Conservation (phyloP, 2,888 invertebrate genomes). For the Cephalotes varians region DNA sequence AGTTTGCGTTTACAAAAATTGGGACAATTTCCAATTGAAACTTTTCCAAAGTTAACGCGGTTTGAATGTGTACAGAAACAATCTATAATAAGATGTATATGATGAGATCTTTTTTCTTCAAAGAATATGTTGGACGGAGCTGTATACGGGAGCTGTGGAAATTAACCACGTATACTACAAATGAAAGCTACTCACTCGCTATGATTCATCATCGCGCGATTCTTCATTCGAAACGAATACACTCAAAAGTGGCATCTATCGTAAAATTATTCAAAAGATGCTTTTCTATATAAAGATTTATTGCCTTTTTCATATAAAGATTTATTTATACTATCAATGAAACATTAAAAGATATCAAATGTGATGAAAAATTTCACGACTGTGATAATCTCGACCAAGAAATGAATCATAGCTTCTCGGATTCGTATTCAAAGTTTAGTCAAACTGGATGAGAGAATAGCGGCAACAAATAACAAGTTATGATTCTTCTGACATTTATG, state of each 20-base stretch:
- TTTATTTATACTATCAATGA: background rate
- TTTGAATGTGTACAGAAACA: background rate
- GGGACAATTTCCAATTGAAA: too few species aligned
- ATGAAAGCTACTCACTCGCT: slow-evolving; percentile 60
- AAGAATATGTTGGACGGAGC: background rate
- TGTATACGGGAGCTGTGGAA: slow-evolving; percentile 11
- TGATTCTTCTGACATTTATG: background rate
- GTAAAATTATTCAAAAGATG: slow-evolving; percentile 1
- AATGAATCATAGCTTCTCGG: slow-evolving; percentile 2
- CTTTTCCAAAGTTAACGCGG: background rate
- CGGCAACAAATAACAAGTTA: background rate
- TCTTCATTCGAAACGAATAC: slow-evolving; percentile 43
- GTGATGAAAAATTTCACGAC: slow-evolving; percentile 1
- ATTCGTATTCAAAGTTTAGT: background rate
- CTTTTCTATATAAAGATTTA: background rate
- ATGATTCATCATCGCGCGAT: slow-evolving; percentile 57
- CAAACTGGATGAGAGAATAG: background rate
- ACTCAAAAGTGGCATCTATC: slow-evolving; percentile 33
- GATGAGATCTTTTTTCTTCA: background rate
- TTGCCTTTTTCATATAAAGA: background rate
- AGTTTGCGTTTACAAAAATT: background rate
- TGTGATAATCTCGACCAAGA: background rate
- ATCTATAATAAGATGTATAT: background rate
- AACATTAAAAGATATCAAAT: background rate
- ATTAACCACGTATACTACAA: slow-evolving; percentile 36